phyloP scores from a whole-genome alignment of 2,113 vertebrate genomes.

The Apodemus speciosus region DNA sequence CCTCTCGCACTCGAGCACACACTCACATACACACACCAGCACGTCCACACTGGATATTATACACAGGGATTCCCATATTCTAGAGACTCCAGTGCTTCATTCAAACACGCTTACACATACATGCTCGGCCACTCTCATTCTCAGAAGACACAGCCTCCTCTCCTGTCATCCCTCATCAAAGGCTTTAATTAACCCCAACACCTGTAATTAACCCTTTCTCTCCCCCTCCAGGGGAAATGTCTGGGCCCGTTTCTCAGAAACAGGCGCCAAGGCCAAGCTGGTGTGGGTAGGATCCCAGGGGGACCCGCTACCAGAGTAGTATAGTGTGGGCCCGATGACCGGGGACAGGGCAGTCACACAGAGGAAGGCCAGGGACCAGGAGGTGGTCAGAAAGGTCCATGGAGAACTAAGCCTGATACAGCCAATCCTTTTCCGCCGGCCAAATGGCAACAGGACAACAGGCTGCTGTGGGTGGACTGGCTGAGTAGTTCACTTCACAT shows the following conservation, averaged over 20 bases:
- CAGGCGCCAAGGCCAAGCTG: neutral
- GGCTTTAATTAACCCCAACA: slow-evolving; percentile 66
- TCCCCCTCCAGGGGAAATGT: slow-evolving; percentile 36
- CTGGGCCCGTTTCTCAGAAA: slow-evolving; percentile 59
- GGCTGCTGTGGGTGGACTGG: slow-evolving; percentile 29
- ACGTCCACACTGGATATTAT: neutral
- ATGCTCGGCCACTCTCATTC: neutral
- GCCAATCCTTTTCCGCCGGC: neutral
- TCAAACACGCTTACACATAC: neutral
- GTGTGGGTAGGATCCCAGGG: neutral
- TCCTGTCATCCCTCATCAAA: slow-evolving; percentile 57
- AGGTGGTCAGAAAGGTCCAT: neutral
- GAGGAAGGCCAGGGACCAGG: neutral
- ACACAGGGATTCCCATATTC: neutral
- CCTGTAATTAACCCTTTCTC: slow-evolving; percentile 70
- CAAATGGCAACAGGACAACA: slow-evolving; percentile 44
- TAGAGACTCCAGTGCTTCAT: too few species aligned
- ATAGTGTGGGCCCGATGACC: neutral
- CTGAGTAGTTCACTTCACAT: neutral
- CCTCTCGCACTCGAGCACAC: neutral
- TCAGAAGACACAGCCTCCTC: slow-evolving; percentile 33
- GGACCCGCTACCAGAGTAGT: neutral
- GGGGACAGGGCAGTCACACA: neutral
- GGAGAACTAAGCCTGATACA: neutral
- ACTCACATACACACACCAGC: too few species aligned